These are phyloP conservation scores for Pelusios castaneus DNA, from an alignment of 2,113 vertebrate genomes.

Conservation along the genomic window DNA sequence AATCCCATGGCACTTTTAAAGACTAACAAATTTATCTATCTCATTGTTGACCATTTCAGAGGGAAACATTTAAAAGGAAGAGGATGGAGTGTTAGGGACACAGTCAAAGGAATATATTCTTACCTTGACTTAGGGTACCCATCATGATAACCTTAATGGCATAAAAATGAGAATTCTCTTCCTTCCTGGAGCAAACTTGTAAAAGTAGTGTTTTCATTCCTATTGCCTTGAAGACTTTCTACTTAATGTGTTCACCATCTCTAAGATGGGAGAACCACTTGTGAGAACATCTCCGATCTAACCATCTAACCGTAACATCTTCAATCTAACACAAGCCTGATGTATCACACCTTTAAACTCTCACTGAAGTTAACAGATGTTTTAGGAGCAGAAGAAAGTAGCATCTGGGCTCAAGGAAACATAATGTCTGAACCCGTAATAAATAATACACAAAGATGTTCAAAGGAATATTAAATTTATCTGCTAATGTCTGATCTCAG, in stretches of 20 bases:
- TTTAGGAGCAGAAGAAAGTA: background rate
- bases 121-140: background rate
- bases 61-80: background rate
- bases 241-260: conserved; percentile 5
- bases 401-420: background rate
- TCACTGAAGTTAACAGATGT: background rate
- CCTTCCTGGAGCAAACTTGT: background rate
- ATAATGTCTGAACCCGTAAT: background rate
- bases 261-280: background rate
- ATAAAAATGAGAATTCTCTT: background rate
- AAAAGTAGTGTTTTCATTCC: background rate
- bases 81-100: background rate
- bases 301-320: no score
- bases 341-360: background rate
- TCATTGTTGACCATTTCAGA: background rate
- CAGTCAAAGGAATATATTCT: background rate
- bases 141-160: background rate
- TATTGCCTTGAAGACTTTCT: background rate
- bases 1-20: no score
- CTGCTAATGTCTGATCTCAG: background rate
- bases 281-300: background rate
- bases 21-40: background rate
- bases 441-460: conserved; percentile 17
- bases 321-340: background rate
- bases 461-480: background rate